Evolutionary conservation across 1,140 invertebrate species (phyloP).

Genomic region (Mactra quadrangularis): DNA sequence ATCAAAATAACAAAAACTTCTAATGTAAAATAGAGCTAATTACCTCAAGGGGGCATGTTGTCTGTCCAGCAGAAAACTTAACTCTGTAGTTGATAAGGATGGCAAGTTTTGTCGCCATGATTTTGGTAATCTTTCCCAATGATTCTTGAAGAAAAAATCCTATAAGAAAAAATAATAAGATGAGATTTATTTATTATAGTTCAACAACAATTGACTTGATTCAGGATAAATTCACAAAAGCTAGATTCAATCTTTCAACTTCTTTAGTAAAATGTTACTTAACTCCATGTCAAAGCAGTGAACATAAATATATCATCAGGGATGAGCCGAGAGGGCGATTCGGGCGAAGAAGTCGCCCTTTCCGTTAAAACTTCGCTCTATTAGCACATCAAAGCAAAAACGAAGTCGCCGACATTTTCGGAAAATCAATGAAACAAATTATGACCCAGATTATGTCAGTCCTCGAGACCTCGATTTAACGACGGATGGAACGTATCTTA

Average conservation of each 20-base stretch:
- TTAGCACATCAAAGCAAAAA: no score
- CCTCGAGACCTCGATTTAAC: no score
- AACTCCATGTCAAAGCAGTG: background rate
- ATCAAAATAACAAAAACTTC: background rate
- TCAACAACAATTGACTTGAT: no score
- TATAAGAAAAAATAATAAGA: conserved; percentile 10
- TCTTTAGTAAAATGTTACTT: background rate
- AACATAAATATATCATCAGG: background rate
- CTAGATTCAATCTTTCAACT: background rate
- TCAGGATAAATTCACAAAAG: background rate
- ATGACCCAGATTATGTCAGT: no score
- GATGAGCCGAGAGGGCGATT: no score
- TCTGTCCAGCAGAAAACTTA: conserved; percentile 35
- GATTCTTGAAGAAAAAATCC: conserved; percentile 47
- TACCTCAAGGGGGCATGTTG: background rate
- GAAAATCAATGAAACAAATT: no score
- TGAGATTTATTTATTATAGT: no score
- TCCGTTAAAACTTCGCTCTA: no score
- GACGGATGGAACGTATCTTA: no score
- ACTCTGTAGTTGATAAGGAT: background rate
- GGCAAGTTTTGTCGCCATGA: conserved; percentile 2
- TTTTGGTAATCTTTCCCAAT: conserved; percentile 47
- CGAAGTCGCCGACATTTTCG: no score
- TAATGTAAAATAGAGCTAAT: background rate
- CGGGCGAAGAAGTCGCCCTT: no score